Percentiles rank a stretch among this genome's conserved stretches.
Evolutionary conservation across 2,888 invertebrate genomes (phyloP).

Genomic region (Cyclophora albipunctata): DNA sequence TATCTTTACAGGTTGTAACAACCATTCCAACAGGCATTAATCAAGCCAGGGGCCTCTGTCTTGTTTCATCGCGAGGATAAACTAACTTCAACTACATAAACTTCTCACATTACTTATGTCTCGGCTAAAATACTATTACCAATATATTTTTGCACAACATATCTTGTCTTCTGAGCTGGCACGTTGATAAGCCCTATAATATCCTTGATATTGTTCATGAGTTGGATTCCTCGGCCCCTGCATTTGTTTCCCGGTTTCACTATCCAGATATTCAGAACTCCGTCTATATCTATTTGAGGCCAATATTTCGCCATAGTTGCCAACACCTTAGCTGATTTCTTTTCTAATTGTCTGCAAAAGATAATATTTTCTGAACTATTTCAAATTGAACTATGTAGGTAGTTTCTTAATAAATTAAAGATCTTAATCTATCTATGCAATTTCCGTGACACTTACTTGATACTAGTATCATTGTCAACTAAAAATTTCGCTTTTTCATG

Average conservation of each 20-base stretch:
- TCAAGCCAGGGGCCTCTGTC: too few species aligned
- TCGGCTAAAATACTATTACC: conserved; percentile 70
- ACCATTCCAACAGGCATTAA: too few species aligned
- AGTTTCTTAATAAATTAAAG: too few species aligned
- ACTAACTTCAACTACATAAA: too few species aligned
- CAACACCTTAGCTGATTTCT: conserved; percentile 76
- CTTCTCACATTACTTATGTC: too few species aligned
- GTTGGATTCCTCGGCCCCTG: conserved; percentile 90
- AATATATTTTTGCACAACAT: conserved; percentile 96
- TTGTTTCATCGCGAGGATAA: too few species aligned
- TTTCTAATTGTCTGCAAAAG: conserved; percentile 57
- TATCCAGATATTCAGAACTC: conserved; percentile 93
- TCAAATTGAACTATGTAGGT: too few species aligned
- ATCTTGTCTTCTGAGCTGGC: conserved; percentile 82
- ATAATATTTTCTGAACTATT: background rate
- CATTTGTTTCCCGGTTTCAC: conserved; percentile 96
- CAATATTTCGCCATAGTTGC: conserved; percentile 81
- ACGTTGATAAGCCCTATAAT: conserved; percentile 84
- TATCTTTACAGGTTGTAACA: too few species aligned
- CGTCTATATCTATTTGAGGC: conserved; percentile 91
- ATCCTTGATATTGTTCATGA: conserved; percentile 90
- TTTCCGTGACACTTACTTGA: conserved; percentile 36
- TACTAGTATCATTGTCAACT: conserved; percentile 49
- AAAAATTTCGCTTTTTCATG: conserved; percentile 76
- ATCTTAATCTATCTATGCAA: too few species aligned